A percentile compares a stretch with the other conserved stretches of the same genome.
Evolutionary conservation across 1,140 invertebrate species (phyloP).

Genomic region (Brevipalpus yothersi): DNA sequence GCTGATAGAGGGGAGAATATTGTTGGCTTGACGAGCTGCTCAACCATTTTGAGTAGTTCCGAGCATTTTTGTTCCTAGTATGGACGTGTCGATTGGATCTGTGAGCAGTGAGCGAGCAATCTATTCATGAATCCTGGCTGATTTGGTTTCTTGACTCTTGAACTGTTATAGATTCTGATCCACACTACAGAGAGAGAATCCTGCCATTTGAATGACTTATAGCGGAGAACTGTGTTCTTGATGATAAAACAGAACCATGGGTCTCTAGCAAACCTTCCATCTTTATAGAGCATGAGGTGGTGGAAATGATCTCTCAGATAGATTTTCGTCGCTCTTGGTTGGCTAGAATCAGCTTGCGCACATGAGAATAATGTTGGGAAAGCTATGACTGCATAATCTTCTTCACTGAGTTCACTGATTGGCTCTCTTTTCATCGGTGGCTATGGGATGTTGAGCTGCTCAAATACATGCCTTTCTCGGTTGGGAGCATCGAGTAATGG

Average conservation of each 20-base stretch:
- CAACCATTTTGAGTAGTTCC: background rate
- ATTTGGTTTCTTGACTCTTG: background rate
- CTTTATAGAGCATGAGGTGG: background rate
- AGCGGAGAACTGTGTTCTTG: background rate
- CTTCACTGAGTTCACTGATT: background rate
- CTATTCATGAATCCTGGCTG: background rate
- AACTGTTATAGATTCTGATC: background rate
- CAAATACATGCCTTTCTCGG: background rate
- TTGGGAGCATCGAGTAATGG: background rate
- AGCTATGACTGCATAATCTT: background rate
- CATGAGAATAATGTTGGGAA: background rate
- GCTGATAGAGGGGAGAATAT: background rate
- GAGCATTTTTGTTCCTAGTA: background rate
- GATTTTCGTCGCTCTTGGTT: background rate
- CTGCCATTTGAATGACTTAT: background rate
- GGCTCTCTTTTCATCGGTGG: background rate
- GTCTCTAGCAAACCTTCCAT: background rate
- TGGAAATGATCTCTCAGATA: background rate
- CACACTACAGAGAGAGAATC: background rate
- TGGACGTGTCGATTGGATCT: background rate
- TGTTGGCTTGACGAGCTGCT: background rate
- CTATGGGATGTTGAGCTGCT: background rate
- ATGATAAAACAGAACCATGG: background rate
- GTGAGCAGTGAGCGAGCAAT: background rate
- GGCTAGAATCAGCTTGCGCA: background rate